Evolutionary conservation across 2,888 invertebrate genomes (phyloP).

Genomic region (Aproaerema taeniolella): DNA sequence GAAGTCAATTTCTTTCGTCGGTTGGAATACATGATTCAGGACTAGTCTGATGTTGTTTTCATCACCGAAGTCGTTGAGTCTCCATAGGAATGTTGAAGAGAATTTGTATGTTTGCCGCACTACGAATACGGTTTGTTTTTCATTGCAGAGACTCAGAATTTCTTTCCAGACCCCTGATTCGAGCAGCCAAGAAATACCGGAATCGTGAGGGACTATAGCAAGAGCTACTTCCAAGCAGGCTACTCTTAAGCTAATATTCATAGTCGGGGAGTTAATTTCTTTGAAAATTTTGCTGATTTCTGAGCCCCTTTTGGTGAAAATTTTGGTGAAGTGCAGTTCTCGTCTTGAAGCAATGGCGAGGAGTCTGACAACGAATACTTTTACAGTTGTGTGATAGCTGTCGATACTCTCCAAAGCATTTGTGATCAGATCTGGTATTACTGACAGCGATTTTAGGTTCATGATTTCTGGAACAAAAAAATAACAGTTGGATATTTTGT

Average conservation of each 20-base stretch:
- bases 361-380: slow-evolving; percentile 80
- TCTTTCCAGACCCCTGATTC: slow-evolving; percentile 80
- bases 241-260: slow-evolving; percentile 80
- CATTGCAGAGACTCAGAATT: slow-evolving; percentile 79
- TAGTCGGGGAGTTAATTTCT: slow-evolving; percentile 41
- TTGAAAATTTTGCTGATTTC: slow-evolving; percentile 38
- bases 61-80: slow-evolving; percentile 66
- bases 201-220: slow-evolving; percentile 77
- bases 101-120: slow-evolving; percentile 82
- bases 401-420: slow-evolving; percentile 39
- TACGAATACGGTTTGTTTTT: slow-evolving; percentile 84
- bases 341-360: slow-evolving; percentile 76
- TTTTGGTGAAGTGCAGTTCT: slow-evolving; percentile 78
- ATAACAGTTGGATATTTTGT: not conserved
- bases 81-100: slow-evolving; percentile 77
- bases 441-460: slow-evolving; percentile 36
- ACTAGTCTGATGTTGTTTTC: slow-evolving; percentile 72
- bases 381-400: slow-evolving; percentile 47
- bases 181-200: slow-evolving; percentile 82
- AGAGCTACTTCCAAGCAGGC: slow-evolving; percentile 81
- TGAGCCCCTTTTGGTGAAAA: slow-evolving; percentile 56
- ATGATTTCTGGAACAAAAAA: slow-evolving; percentile 48
- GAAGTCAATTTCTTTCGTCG: slow-evolving; percentile 75
- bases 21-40: slow-evolving; percentile 73
- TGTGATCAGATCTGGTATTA: slow-evolving; percentile 43